Evolutionary conservation across 2,888 invertebrate genomes (phyloP).

Genomic region (Aromia moschata): DNA sequence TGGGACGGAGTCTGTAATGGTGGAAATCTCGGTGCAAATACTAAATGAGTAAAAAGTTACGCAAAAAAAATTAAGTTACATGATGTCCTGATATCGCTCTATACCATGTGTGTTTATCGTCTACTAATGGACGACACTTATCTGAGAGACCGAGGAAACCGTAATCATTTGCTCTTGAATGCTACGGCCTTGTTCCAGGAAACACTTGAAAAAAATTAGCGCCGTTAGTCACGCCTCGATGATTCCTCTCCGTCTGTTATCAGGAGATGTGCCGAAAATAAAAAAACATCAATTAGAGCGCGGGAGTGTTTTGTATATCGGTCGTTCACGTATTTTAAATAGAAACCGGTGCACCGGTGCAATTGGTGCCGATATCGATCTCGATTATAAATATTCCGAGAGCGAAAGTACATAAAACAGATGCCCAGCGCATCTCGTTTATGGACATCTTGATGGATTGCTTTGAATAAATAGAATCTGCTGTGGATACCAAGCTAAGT

Average conservation of each 20-base stretch:
- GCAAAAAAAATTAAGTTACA: too few relatives aligned
- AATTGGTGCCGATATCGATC: constrained; percentile 7
- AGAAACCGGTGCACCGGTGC: constrained; percentile 10
- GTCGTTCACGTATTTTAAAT: constrained; percentile 22
- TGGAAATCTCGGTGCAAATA: too few relatives aligned
- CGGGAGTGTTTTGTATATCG: constrained; percentile 19
- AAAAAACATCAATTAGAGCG: background rate
- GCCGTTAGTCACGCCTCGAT: background rate
- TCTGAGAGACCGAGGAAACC: background rate
- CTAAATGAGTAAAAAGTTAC: too few relatives aligned
- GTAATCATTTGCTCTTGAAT: background rate
- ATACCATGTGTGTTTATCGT: too few relatives aligned
- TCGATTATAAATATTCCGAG: constrained; percentile 7
- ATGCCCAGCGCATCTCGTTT: background rate
- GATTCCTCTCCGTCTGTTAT: constrained; percentile 3
- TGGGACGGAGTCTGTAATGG: too few relatives aligned
- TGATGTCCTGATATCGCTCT: too few relatives aligned
- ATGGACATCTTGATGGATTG: constrained; percentile 6
- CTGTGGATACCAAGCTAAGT: too few relatives aligned
- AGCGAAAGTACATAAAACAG: constrained; percentile 20
- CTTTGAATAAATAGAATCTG: constrained; percentile 14
- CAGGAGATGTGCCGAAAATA: constrained; percentile 4
- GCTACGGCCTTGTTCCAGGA: background rate
- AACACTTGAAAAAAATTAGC: background rate
- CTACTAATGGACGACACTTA: too few relatives aligned